These are phyloP conservation scores for Neolamprologus hecqui DNA, from an alignment of 2,113 vertebrate genomes.

Conservation along the genomic window DNA sequence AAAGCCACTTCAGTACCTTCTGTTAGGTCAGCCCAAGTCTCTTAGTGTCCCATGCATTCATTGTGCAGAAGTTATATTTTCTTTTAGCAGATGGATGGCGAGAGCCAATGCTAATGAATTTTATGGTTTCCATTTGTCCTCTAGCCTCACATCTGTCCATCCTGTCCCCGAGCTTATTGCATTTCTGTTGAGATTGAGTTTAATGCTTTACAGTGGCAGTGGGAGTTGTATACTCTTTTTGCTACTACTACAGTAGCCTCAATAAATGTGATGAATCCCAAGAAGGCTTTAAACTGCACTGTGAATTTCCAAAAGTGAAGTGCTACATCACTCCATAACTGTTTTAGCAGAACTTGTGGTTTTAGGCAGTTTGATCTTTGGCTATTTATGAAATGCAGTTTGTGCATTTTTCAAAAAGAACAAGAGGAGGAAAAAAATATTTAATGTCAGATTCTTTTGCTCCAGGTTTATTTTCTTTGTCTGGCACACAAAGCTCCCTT, in stretches of 20 bases:
- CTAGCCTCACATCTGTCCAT: slow-evolving; percentile 15
- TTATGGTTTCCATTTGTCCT: background rate
- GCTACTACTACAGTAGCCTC: background rate
- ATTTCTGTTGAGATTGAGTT: background rate
- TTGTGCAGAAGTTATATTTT: background rate
- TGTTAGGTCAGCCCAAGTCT: background rate
- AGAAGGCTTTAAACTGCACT: background rate
- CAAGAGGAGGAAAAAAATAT: background rate
- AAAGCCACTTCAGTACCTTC: background rate
- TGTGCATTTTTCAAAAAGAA: background rate
- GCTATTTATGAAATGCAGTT: background rate
- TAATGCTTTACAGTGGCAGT: background rate
- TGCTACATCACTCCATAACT: background rate
- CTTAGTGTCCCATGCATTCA: background rate
- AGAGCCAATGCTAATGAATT: background rate
- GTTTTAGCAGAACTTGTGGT: background rate
- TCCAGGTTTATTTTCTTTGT: background rate
- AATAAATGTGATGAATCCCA: background rate
- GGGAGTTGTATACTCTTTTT: background rate
- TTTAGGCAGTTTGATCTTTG: background rate
- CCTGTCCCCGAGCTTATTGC: background rate
- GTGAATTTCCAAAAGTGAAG: background rate
- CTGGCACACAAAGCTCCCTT: background rate
- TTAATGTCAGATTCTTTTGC: background rate
- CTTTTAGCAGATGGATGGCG: background rate